phyloP scores from a whole-genome alignment of 2,888 invertebrate genomes.

The Lasioglossum pauxillum region DNA sequence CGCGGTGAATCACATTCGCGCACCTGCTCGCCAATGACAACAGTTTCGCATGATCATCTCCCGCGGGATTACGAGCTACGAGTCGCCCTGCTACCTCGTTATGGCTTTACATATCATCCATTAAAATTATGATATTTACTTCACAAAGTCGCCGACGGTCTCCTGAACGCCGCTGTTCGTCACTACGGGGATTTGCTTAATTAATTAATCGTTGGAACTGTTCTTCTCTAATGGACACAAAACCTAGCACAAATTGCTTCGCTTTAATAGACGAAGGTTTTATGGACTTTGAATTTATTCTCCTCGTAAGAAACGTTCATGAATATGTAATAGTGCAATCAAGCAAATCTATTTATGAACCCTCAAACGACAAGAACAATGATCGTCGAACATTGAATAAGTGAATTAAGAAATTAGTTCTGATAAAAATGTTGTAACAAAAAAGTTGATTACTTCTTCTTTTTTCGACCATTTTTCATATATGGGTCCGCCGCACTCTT shows the following conservation, averaged over 20 bases:
- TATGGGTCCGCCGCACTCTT: neutral
- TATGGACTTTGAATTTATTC: neutral
- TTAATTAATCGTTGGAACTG: neutral
- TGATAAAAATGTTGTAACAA: neutral
- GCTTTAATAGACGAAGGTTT: neutral
- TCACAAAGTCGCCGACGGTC: neutral
- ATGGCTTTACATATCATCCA: slow-evolving; percentile 45
- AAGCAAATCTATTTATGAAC: too few species aligned
- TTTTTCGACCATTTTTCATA: neutral
- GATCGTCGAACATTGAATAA: neutral
- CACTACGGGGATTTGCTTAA: slow-evolving; percentile 12
- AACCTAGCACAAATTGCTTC: neutral
- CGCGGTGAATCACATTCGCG: slow-evolving; percentile 23
- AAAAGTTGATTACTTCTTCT: neutral
- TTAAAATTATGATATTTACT: slow-evolving; percentile 42
- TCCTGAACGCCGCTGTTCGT: neutral
- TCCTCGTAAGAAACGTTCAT: neutral
- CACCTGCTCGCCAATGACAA: slow-evolving; percentile 35
- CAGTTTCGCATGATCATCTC: slow-evolving; percentile 20
- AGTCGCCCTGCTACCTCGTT: neutral
- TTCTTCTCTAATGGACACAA: neutral
- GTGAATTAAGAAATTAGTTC: neutral
- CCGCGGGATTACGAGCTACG: slow-evolving; percentile 24
- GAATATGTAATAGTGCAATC: too few species aligned
- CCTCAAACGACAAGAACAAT: neutral